phyloP scores from a whole-genome alignment of 2,797 vertebrate species.

The Philypnodon macrostomus region DNA sequence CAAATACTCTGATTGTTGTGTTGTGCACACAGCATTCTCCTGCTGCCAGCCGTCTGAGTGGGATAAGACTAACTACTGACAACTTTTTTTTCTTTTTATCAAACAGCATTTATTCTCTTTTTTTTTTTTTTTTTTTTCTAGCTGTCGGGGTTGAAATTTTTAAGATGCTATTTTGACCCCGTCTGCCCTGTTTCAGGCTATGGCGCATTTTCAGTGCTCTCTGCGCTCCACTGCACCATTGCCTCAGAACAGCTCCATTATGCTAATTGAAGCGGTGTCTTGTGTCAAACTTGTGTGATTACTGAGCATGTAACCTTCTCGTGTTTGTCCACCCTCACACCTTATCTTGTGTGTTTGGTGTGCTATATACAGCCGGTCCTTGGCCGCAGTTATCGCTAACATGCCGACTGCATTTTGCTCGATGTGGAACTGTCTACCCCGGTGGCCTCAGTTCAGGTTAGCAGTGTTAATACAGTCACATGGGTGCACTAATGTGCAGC shows the following conservation, averaged over 20 bases:
- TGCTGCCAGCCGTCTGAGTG: not conserved
- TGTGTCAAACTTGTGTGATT: conserved; percentile 51
- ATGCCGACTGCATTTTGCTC: conserved; percentile 22
- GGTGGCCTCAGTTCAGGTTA: conserved; percentile 26
- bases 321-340: conserved; percentile 47
- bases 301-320: conserved; percentile 46
- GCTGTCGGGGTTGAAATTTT: not conserved
- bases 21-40: no score
- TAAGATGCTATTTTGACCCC: not conserved
- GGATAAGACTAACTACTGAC: conserved; percentile 19
- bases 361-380: conserved; percentile 29
- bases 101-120: no score
- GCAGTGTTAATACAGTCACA: conserved; percentile 58
- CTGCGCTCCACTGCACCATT: conserved; percentile 15
- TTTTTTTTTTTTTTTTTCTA: not conserved
- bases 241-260: conserved; percentile 28
- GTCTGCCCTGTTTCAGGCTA: not conserved
- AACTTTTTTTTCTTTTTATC: no score
- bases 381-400: conserved; percentile 41
- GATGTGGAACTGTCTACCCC: not conserved
- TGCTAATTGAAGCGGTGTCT: conserved; percentile 44
- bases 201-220: conserved; percentile 4
- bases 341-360: conserved; percentile 29
- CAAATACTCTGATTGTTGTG: conserved; percentile 44
- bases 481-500: conserved; percentile 46